Base-by-base conservation (phyloP, 2,113 vertebrate species). In the Psilopsiagon aymara region DNA sequence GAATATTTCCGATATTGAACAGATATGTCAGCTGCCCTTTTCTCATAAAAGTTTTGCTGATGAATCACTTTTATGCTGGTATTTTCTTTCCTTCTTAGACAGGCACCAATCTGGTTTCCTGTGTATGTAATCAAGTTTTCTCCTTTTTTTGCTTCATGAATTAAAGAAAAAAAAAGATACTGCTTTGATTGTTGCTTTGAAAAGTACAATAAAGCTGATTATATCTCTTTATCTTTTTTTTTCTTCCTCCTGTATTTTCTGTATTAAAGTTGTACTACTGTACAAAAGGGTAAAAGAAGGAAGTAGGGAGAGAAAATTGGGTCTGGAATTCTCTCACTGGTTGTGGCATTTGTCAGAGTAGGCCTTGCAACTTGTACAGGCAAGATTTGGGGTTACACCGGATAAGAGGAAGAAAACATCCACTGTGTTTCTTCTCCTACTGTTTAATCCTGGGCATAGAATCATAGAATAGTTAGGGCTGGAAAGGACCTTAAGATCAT, bases 1-100 rank as follows among this genome's bases (percentile, higher is more conserved):
- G 86, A 80, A 95, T 33, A 80, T 94, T 95, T 95, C 79, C 4
- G 6, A 88, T 97, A 97, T 96, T 97, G 95, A 96, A 96, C 88
- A 96, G 69, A 96, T 96, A 95, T 28, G 46, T 96, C 94, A 96
- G 86, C 20, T 90, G 78, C 47, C 69, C 49, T 95, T 94, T 92
- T 82, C 83, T 93, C 82, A 83, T 82, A 88, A 84, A 80, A 86
- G 19, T 91, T 91, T 95, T 86, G 52, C 62, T 93, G 73, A 95
- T 96, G 71, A 84, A 63, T 73, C 49, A 68, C 69, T 75, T 94
- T 82, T 91, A 92, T 86, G 39, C 24, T 93, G 25, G 21, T 82
- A 39, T 68, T 91, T 92, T 85, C 41, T 68, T 83, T 88, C 15
- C 24, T 63, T 29, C 25, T 85, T 85, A 77, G 71, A 74, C 35